Base-by-base conservation (phyloP, 2,888 invertebrate genomes). In the Apamea sordens region DNA sequence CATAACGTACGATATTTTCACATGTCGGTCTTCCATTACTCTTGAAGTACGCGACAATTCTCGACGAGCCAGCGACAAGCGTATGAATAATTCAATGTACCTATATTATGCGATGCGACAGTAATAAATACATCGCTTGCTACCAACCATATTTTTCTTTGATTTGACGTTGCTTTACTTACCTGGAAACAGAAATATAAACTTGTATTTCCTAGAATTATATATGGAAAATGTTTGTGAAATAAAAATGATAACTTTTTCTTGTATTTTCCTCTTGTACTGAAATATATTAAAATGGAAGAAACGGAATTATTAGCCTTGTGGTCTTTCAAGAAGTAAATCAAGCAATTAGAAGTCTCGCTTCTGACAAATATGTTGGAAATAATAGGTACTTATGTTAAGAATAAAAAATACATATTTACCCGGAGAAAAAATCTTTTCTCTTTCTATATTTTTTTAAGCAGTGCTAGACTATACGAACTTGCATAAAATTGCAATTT, bases 81-180 rank as follows among this genome's bases (percentile, higher is more conserved):
- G 41, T 86, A 92, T 93, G 93, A 93, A 93, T 93, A 88, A 93
- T 93, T 92, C 93, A 93, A 88, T 85, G 89, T 86, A n/a, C n/a
- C n/a, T n/a, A 88, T 87, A 64, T 87, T 88, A 89, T 85, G 88
- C 86, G 87, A 85, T 89, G 88, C 89, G 89, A 86, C 86, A 83
- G 85, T 85, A 79, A 90, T 90, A 91, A 90, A 92, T 91, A 90
- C 79, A 79, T 76, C 47, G 71, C 47, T 67, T 73, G 65, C 28
- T 71, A 44, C 53, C n/a, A 71, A 71, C 65, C 68, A 75, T 75
- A 79, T 86, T 73, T 85, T 83, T 83, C 72, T 83, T 86, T 83
- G 79, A 86, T 79, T 79, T 79, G 61, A 68, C 41, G 47, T 82
- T 73, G 41, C 59, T 76, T 81, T 68, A 72, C 67, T 68, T 78